phyloP scores from a whole-genome alignment of 2,888 invertebrate species.

The Carpatolechia fugitivella region DNA sequence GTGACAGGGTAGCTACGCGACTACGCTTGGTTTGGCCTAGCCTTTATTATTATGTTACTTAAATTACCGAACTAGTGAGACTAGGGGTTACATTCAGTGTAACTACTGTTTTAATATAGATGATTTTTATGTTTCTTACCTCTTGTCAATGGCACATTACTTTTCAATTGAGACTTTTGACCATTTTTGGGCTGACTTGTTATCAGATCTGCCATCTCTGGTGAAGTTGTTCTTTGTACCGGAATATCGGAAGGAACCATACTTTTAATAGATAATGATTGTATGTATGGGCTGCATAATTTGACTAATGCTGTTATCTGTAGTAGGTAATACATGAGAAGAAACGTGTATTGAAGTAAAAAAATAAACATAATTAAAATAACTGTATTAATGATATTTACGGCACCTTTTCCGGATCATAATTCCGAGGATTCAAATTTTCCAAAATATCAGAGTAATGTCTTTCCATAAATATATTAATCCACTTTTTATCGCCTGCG shows the following conservation, averaged over 20 bases:
- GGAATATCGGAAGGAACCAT: conserved; percentile 66
- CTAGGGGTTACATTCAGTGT: too few relatives aligned
- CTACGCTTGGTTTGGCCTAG: too few relatives aligned
- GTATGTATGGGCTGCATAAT: conserved; percentile 66
- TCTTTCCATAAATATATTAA: conserved; percentile 66
- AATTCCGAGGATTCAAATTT: conserved; percentile 67
- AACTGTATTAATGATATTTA: not conserved
- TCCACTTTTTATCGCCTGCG: conserved; percentile 54
- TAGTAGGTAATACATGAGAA: too few relatives aligned
- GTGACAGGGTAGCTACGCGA: too few relatives aligned
- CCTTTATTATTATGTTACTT: too few relatives aligned
- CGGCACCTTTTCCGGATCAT: conserved; percentile 72
- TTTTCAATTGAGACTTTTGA: conserved; percentile 37
- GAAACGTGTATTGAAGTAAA: too few relatives aligned
- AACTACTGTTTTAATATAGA: too few relatives aligned
- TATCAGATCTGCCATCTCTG: conserved; percentile 67
- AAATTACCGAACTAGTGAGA: too few relatives aligned
- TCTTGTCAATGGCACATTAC: conserved; percentile 46
- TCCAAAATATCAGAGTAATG: conserved; percentile 69
- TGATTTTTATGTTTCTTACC: too few relatives aligned
- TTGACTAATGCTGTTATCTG: conserved; percentile 63
- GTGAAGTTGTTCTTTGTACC: conserved; percentile 61
- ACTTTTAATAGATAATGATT: conserved; percentile 59
- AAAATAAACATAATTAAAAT: too few relatives aligned
- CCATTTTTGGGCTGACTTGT: conserved; percentile 52